Evolutionary conservation across 2,797 vertebrate species (phyloP).

Genomic region (Vespertilio murinus): DNA sequence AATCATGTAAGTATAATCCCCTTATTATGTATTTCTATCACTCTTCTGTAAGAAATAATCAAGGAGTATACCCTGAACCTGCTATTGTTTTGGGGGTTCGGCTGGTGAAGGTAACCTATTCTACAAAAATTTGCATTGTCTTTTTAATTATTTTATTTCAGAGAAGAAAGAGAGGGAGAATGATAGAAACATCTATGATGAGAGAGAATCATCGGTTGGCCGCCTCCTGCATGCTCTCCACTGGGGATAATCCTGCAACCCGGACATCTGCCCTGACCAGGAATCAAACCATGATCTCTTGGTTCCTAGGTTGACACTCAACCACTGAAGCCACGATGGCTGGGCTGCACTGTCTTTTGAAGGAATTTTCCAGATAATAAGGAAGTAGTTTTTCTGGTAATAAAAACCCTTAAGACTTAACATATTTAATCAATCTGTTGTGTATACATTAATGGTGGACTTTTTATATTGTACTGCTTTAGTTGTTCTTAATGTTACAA

Average conservation of each 20-base stretch:
- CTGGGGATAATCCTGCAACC: no score
- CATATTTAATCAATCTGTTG: background rate
- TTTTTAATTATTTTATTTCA: background rate
- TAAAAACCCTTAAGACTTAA: background rate
- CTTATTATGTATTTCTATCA: background rate
- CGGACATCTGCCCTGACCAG: no score
- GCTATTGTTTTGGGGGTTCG: background rate
- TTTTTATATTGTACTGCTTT: background rate
- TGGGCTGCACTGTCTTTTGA: background rate
- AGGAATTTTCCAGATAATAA: conserved; percentile 22
- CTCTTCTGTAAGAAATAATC: conserved; percentile 37
- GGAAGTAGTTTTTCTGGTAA: conserved; percentile 20
- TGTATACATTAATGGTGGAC: background rate
- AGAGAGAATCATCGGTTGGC: no score
- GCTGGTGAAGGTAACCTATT: background rate
- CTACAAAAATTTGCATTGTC: background rate
- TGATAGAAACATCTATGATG: no score
- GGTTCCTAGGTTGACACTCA: no score
- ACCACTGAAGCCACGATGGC: no score
- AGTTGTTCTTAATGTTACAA: background rate
- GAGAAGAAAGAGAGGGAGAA: no score
- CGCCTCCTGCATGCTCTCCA: no score
- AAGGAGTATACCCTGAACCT: background rate
- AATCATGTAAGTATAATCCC: background rate
- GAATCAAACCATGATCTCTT: no score